Conservation (phyloP, 1,140 invertebrate genomes). For the Zaprionus ornatus region DNA sequence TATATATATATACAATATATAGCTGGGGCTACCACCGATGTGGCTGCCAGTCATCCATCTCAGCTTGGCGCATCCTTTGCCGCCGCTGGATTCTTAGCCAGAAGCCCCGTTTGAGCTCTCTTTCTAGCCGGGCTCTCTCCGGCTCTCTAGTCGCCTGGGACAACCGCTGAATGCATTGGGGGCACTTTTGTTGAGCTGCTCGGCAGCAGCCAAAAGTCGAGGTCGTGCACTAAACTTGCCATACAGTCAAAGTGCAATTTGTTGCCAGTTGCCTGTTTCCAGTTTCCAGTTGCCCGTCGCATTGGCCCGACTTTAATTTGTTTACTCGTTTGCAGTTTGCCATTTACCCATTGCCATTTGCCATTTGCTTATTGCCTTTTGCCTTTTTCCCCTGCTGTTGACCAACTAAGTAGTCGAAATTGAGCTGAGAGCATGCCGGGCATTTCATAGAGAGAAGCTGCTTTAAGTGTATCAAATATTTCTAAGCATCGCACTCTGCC, state of each 20-base stretch:
- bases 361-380: constrained; percentile 25
- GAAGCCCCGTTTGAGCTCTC: neutral
- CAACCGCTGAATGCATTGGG: constrained; percentile 70
- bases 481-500: neutral
- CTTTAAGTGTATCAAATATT: neutral
- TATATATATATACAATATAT: constrained; percentile 15
- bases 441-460: neutral
- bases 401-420: constrained; percentile 33
- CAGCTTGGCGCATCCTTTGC: constrained; percentile 33
- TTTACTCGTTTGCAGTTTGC: constrained; percentile 41
- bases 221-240: constrained; percentile 66
- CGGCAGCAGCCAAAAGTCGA: constrained; percentile 43
- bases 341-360: constrained; percentile 30
- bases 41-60: constrained; percentile 52
- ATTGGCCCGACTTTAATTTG: constrained; percentile 5
- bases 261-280: constrained; percentile 69
- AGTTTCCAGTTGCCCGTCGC: constrained; percentile 31
- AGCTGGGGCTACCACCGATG: constrained; percentile 29
- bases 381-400: constrained; percentile 15
- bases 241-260: constrained; percentile 79
- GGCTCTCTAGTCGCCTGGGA: constrained; percentile 65
- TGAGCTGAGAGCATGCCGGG: constrained; percentile 7
- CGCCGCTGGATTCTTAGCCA: constrained; percentile 15
- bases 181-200: constrained; percentile 45
- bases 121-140: constrained; percentile 4